Conservation (phyloP, 2,113 vertebrate genomes). For the Athene noctua region DNA sequence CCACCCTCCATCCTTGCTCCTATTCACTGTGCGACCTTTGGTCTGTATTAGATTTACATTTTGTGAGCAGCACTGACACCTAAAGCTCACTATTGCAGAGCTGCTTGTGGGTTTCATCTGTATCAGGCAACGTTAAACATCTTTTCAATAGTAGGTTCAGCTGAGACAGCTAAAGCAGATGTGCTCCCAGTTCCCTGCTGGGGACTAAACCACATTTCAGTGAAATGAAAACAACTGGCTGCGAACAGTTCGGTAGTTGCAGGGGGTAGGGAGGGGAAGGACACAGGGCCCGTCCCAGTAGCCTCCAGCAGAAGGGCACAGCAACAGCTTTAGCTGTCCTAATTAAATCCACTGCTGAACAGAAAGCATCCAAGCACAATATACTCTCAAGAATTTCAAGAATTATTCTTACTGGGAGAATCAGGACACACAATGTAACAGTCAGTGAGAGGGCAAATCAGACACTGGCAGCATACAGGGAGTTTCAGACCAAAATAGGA, state of each 20-base stretch:
- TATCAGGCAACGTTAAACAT: not conserved
- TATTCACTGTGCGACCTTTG: no score
- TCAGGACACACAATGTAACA: not conserved
- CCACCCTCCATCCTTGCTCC: not conserved
- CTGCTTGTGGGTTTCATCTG: not conserved
- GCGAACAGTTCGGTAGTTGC: not conserved
- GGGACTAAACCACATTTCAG: not conserved
- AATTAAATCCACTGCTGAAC: not conserved
- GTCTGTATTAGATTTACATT: not conserved
- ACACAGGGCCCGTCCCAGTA: not conserved
- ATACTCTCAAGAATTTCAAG: not conserved
- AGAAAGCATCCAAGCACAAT: not conserved
- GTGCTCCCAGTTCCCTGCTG: not conserved
- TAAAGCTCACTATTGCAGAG: not conserved
- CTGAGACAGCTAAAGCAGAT: not conserved
- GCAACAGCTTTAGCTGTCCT: not conserved
- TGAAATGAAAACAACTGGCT: not conserved
- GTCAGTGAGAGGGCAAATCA: not conserved
- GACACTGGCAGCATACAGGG: not conserved
- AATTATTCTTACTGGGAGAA: not conserved
- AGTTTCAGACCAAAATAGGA: conserved; percentile 35
- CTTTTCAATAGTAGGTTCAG: not conserved
- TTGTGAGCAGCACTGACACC: not conserved
- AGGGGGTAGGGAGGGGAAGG: not conserved
- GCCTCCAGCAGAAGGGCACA: not conserved